These are phyloP conservation scores for Thunnus albacares DNA, from an alignment of 2,797 vertebrate species.

Conservation along the genomic window DNA sequence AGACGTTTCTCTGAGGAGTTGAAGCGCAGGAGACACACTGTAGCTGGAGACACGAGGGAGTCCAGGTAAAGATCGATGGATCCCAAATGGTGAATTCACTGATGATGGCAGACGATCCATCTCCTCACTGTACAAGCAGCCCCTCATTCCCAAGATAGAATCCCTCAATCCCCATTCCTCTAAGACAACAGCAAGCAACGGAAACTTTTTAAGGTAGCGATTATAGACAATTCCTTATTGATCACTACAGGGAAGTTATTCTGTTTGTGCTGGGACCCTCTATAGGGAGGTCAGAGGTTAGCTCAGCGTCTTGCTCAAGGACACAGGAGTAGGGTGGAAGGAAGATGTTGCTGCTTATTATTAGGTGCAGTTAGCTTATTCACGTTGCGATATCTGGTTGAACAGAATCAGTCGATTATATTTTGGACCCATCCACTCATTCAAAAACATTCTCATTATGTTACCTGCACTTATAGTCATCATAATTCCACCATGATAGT, in stretches of 20 bases:
- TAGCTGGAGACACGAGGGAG: slow-evolving; percentile 84
- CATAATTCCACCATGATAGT: background rate
- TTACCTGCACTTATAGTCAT: too few relatives aligned
- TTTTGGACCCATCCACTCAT: background rate
- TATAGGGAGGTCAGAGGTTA: slow-evolving; percentile 6
- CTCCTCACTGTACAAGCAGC: background rate
- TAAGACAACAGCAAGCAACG: background rate
- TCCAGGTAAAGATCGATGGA: slow-evolving; percentile 74
- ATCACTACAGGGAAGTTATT: slow-evolving; percentile 1
- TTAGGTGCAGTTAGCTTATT: background rate
- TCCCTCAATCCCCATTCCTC: background rate
- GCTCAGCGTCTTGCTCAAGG: background rate
- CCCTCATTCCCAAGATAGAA: slow-evolving; percentile 2
- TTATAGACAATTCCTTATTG: slow-evolving; percentile 14
- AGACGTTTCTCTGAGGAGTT: slow-evolving; percentile 83
- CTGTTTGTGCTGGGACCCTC: background rate
- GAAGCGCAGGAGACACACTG: slow-evolving; percentile 85
- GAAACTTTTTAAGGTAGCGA: slow-evolving; percentile 9
- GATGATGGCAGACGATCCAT: slow-evolving; percentile 20
- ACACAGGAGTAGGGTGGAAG: background rate
- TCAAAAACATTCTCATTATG: background rate
- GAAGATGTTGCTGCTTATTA: background rate
- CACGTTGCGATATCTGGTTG: background rate
- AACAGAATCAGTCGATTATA: background rate
- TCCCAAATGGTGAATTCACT: background rate